A percentile compares a stretch with the other conserved stretches of the same genome.
Evolutionary conservation across 1,140 invertebrate species (phyloP).

Genomic region (Plodia interpunctella): DNA sequence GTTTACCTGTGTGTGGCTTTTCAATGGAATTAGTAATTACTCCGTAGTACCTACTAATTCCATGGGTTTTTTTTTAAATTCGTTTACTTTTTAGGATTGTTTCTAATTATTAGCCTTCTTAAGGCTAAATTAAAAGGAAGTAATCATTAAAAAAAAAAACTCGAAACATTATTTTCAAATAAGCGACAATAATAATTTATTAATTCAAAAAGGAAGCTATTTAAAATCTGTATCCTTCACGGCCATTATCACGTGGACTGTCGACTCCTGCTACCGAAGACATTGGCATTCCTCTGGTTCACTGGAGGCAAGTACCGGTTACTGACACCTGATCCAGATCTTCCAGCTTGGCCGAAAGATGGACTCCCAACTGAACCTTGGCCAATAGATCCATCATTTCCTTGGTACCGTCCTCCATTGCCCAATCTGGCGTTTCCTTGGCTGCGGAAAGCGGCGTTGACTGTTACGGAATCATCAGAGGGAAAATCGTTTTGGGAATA

Average conservation of each 20-base stretch:
- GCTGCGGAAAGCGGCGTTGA: slow-evolving; percentile 32
- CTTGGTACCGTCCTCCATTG: not conserved
- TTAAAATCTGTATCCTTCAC: slow-evolving; percentile 32
- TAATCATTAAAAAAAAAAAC: not conserved
- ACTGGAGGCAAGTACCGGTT: slow-evolving; percentile 30
- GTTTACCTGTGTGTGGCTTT: no score
- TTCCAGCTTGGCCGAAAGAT: no score
- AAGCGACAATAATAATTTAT: not conserved
- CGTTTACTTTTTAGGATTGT: no score
- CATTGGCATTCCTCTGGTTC: slow-evolving; percentile 12
- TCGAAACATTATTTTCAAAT: not conserved
- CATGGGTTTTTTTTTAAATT: no score
- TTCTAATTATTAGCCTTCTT: no score
- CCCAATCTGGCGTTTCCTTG: slow-evolving; percentile 3
- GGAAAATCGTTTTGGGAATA: slow-evolving; percentile 15
- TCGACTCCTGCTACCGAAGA: slow-evolving; percentile 10
- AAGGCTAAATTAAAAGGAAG: no score
- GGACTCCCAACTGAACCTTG: no score
- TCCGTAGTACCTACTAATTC: no score
- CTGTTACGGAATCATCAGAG: slow-evolving; percentile 38
- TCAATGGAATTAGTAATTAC: no score
- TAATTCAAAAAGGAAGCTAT: not conserved
- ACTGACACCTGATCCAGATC: slow-evolving; percentile 7
- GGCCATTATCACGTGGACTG: slow-evolving; percentile 22
- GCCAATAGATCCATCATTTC: not conserved